Conservation (phyloP, 2,888 invertebrate species). For the Protophormia terraenovae region DNA sequence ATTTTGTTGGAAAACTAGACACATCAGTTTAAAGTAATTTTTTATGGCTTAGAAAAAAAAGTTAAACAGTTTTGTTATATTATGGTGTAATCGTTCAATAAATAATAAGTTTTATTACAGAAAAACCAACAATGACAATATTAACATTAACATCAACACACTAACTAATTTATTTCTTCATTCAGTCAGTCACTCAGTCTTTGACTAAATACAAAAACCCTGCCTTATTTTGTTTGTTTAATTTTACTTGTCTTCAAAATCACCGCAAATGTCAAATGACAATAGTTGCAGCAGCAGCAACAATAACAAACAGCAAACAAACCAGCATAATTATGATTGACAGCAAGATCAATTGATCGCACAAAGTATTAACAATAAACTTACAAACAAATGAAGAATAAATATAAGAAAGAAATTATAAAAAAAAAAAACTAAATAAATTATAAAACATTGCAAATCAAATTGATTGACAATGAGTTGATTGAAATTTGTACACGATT, state of each 20-base stretch:
- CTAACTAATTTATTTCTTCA: neutral
- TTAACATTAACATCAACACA: constrained; percentile 18
- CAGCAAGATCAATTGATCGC: constrained; percentile 67
- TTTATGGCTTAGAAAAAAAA: neutral
- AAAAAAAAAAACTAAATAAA: neutral
- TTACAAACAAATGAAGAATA: neutral
- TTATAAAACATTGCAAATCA: constrained; percentile 48
- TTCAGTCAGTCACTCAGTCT: neutral
- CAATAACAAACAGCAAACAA: constrained; percentile 26
- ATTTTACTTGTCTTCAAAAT: constrained; percentile 59
- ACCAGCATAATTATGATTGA: constrained; percentile 66
- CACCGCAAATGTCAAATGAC: constrained; percentile 64
- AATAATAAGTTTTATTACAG: constrained; percentile 1
- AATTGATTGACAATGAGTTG: constrained; percentile 63
- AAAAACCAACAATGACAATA: constrained; percentile 32
- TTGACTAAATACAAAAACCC: constrained; percentile 36
- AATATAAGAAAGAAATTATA: neutral
- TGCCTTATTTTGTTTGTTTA: constrained; percentile 48
- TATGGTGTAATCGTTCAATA: constrained; percentile 50
- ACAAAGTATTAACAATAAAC: constrained; percentile 23
- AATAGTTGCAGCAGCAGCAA: constrained; percentile 21
- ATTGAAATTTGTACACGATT: constrained; percentile 62
- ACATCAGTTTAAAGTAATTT: constrained; percentile 22
- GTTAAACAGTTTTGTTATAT: constrained; percentile 52
- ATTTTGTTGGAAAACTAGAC: constrained; percentile 47